Evolutionary conservation across 1,140 invertebrate genomes (phyloP).

Genomic region (Drosophila erecta): DNA sequence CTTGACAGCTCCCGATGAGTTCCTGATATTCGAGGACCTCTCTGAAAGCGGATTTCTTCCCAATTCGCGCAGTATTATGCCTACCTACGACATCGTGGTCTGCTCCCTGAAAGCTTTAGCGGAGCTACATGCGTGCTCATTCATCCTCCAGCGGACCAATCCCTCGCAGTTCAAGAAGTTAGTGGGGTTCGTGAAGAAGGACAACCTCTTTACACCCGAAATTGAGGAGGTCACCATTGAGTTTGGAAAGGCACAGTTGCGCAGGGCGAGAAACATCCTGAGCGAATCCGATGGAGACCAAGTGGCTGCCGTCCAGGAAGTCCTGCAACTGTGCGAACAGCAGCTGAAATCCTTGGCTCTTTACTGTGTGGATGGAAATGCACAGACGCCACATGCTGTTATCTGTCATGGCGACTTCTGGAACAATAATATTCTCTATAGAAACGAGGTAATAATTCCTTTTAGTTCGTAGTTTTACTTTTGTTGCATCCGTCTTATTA

Average conservation of each 20-base stretch:
- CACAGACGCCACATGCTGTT: slow-evolving; percentile 47
- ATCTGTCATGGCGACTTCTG: slow-evolving; percentile 74
- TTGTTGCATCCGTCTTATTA: background rate
- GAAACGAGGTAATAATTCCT: slow-evolving; percentile 41
- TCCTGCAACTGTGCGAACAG: slow-evolving; percentile 41
- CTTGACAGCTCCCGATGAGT: slow-evolving; percentile 45
- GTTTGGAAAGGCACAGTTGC: slow-evolving; percentile 61
- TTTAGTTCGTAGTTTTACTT: background rate
- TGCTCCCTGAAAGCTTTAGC: slow-evolving; percentile 52
- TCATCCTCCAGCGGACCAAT: slow-evolving; percentile 45
- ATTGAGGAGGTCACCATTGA: slow-evolving; percentile 57
- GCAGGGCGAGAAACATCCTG: slow-evolving; percentile 38
- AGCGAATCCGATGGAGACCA: slow-evolving; percentile 1
- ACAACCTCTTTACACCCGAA: slow-evolving; percentile 57
- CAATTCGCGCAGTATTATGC: slow-evolving; percentile 46
- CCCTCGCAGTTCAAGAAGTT: slow-evolving; percentile 32
- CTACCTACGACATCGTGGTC: slow-evolving; percentile 56
- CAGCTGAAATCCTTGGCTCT: slow-evolving; percentile 52
- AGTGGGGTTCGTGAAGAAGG: slow-evolving; percentile 32
- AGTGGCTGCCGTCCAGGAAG: slow-evolving; percentile 14
- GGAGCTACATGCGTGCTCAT: slow-evolving; percentile 61
- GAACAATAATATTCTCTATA: slow-evolving; percentile 71
- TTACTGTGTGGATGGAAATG: slow-evolving; percentile 45
- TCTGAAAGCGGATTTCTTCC: slow-evolving; percentile 15
- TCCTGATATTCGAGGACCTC: slow-evolving; percentile 66